phyloP scores from a whole-genome alignment of 1,140 invertebrate species.

The Drosophila lini region DNA sequence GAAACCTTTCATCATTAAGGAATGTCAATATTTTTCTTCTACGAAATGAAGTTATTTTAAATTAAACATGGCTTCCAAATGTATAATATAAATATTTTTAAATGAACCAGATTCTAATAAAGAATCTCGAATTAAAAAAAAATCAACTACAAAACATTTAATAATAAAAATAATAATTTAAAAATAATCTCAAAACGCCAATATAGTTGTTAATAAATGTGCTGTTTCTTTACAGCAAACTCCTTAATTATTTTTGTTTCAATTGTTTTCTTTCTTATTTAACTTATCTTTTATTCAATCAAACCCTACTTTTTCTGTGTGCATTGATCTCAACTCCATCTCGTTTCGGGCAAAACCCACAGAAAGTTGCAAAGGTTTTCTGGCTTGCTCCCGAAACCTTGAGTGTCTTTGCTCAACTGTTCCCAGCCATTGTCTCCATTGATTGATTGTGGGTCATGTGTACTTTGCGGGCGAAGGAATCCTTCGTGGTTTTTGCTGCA shows the following conservation, averaged over 20 bases:
- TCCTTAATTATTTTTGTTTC: neutral
- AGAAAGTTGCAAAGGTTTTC: conserved; percentile 22
- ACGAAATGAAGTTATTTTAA: too few species aligned
- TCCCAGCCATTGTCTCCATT: conserved; percentile 34
- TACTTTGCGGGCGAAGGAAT: conserved; percentile 36
- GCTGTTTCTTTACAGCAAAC: too few species aligned
- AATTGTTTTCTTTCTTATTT: neutral
- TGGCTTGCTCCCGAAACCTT: conserved; percentile 22
- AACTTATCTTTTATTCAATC: neutral
- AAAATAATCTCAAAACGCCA: neutral
- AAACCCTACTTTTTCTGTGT: neutral
- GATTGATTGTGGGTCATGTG: conserved; percentile 76
- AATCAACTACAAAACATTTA: neutral
- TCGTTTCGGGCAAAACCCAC: conserved; percentile 13
- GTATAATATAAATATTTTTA: neutral
- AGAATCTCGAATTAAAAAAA: neutral
- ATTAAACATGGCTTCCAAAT: neutral
- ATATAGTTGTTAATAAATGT: too few species aligned
- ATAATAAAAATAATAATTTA: neutral
- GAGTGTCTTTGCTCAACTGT: conserved; percentile 27
- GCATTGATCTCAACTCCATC: neutral
- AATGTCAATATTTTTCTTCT: too few species aligned
- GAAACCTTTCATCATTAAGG: neutral
- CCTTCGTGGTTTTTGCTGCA: conserved; percentile 47
- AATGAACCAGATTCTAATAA: neutral